Base-by-base conservation (phyloP, 1,140 invertebrate genomes). In the Mactra quadrangularis region DNA sequence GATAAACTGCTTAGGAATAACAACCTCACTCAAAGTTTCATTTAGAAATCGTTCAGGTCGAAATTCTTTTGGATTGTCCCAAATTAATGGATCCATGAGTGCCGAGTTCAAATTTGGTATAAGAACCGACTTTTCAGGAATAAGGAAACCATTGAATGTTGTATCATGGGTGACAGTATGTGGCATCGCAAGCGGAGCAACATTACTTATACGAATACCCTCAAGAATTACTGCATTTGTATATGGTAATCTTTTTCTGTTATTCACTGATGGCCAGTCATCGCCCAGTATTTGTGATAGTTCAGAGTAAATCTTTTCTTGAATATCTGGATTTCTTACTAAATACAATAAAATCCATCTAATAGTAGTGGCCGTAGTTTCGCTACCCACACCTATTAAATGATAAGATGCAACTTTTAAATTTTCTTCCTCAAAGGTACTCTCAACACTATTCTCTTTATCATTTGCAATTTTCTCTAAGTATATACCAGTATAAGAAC, bases 21-120 rank as follows among this genome's bases (percentile, higher is more conserved):
- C 62, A 17, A 66, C 22, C 15, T 41, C 41, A 47, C 9, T 47
- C 29, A n/a, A 38, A 38, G 45, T 22, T 25, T 71, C 78, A 29
- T 68, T 57, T 9, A 94, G 79, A 83, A 94, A 94, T 66, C 96
- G 91, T 86, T 96, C 95, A 0, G 96, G 96, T 1, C 94, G 92
- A 84, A 96, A 96, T 38, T 93, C 93, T 53, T 96, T 92, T 0
- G 96, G 95, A 90, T 96, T 94, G 1, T 93, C 92, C 95, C 95
- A 96, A 0, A 86, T 1, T 9, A 64, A 53, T 2, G 89, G 85
- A 82, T 93, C 92, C 35, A 85, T 85, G 25, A 85, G 59, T 31
- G 83, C 82, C 13, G 83, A 81, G 60, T 87, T 87, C n/a, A 91
- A 57, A 68, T 92, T 92, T 17, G 86, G 59, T 3, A 91, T 71